Base-by-base conservation (phyloP, 2,797 vertebrate genomes). In the Antennarius maculatus region DNA sequence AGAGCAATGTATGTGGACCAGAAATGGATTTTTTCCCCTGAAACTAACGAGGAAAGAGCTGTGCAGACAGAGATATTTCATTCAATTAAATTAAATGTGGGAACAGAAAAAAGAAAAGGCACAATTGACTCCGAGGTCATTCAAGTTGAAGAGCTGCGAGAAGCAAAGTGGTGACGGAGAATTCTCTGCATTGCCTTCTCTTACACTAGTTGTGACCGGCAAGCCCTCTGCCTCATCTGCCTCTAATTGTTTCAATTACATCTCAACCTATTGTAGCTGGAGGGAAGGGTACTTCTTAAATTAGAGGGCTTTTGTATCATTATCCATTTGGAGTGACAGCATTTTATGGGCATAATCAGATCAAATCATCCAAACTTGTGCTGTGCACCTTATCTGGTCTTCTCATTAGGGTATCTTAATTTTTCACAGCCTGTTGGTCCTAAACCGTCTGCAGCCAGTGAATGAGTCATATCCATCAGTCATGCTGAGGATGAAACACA, bases 161-260 rank as follows among this genome's bases (percentile, higher is more conserved):
- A 60, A 74, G 71, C 74, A 2, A 58, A 73, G 75, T 55, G 73
- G 77, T 71, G 77, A 61, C 10, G 37, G 63, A 59, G 75, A 80
- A 73, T 72, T 69, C 71, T 54, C 68, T 4, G 47, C 80, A 59
- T 74, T 28, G 31, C 41, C 67, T 63, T 68, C 74, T 81, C 76
- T 79, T 68, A 55, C 83, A 81, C 80, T 34, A 67, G 76, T 77
- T 66, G 64, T 64, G 49, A 76, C 69, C 79, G 66, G 48, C 13
- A 55, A 80, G 80, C 83, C 81, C 72, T 75, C 82, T 72, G 71
- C 85, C 82, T 86, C 84, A 72, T 79, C 77, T 37, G 70, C 63
- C 81, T 90, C 81, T 90, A 92, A 93, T 92, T 90, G 86, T 89
- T 92, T 89, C 89, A 88, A 92, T 91, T 92, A 92, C 90, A 85